Evolutionary conservation across 2,113 vertebrate species (phyloP).

Genomic region (Thinocorus orbignyianus): DNA sequence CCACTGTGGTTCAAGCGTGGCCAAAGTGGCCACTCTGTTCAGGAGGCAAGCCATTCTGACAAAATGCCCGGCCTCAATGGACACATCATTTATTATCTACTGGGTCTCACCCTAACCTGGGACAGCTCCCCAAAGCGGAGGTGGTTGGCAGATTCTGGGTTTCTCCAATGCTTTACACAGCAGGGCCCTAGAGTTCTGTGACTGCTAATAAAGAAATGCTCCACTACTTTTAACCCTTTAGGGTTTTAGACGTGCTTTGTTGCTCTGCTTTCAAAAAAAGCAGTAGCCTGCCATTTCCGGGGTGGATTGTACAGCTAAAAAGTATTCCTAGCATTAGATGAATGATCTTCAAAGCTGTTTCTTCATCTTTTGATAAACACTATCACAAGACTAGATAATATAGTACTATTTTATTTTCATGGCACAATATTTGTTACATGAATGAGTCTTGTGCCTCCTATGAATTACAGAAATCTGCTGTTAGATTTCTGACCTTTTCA

Average conservation of each 20-base stretch:
- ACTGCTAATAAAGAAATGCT: neutral
- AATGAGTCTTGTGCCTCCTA: neutral
- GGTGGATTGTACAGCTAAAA: neutral
- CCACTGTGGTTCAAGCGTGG: neutral
- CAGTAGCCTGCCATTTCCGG: neutral
- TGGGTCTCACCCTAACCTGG: neutral
- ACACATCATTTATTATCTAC: neutral
- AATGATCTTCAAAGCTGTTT: neutral
- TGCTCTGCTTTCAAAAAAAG: neutral
- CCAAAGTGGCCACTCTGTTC: neutral
- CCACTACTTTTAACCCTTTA: neutral
- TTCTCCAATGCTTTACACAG: neutral
- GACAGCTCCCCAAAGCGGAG: neutral
- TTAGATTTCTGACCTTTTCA: constrained; percentile 48
- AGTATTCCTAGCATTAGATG: neutral
- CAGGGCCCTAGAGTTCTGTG: neutral
- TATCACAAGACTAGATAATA: constrained; percentile 35
- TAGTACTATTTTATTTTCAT: constrained; percentile 49
- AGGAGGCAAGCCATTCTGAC: rapidly evolving
- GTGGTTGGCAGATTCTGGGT: neutral
- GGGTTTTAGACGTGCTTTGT: neutral
- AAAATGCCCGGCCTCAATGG: neutral
- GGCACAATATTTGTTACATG: constrained; percentile 45
- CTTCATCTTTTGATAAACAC: constrained; percentile 28
- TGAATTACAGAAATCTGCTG: constrained; percentile 40